A percentile compares a stretch with the other conserved stretches of the same genome.
phyloP scores from a whole-genome alignment of 2,797 vertebrate genomes.

The Anguilla pacifica region DNA sequence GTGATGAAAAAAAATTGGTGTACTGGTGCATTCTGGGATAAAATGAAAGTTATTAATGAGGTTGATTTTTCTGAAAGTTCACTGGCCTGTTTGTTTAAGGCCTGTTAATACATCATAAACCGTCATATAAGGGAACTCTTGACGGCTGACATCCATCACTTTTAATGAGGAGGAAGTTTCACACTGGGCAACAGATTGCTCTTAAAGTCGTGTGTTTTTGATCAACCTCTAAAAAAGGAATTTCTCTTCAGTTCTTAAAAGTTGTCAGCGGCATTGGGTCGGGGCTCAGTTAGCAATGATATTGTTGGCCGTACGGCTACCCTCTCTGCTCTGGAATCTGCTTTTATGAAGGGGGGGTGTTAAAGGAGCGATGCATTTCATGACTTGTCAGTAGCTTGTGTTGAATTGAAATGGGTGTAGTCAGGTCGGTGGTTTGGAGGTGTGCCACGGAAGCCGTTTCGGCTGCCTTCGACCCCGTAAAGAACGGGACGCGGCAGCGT shows the following conservation, averaged over 20 bases:
- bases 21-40: neutral
- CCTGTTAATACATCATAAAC: neutral
- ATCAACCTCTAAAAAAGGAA: neutral
- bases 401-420: neutral
- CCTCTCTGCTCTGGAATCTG: neutral
- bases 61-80: neutral
- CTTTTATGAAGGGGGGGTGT: neutral
- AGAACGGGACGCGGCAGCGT: neutral
- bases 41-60: neutral
- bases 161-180: slow-evolving; percentile 19
- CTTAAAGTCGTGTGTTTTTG: neutral
- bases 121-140: neutral
- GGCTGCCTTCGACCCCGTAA: neutral
- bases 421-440: neutral
- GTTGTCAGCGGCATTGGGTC: neutral
- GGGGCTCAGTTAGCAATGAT: neutral
- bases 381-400: neutral
- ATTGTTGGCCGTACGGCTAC: neutral
- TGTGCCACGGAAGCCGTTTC: neutral
- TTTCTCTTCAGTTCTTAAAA: neutral
- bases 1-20: neutral
- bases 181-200: neutral
- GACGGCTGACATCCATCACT: neutral
- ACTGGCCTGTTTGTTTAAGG: neutral
- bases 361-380: neutral